Percentiles rank a stretch among this genome's conserved stretches.
Conservation (phyloP, 2,888 invertebrate genomes). For the Acanthosepion lycidas region DNA sequence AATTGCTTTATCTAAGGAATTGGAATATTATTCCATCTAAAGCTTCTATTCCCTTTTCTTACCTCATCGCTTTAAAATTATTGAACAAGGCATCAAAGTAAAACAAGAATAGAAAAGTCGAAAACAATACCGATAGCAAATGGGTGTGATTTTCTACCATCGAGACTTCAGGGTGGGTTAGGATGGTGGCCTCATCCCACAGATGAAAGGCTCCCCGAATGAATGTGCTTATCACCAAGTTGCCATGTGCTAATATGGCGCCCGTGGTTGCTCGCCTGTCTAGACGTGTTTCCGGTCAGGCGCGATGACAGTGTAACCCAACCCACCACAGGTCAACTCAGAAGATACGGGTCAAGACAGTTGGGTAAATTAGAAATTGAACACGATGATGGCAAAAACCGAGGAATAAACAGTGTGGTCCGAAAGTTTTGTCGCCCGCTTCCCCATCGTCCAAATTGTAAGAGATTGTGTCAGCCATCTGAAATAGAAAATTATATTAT, state of each 20-base stretch:
- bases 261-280: neutral
- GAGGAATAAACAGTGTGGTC: neutral
- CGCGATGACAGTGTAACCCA: neutral
- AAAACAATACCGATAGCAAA: neutral
- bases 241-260: neutral
- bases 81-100: too few relatives aligned
- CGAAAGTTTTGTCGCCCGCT: too few relatives aligned
- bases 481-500: too few relatives aligned
- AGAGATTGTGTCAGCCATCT: too few relatives aligned
- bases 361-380: neutral
- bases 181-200: neutral
- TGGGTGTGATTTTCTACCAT: neutral
- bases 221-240: neutral
- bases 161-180: neutral
- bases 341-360: neutral
- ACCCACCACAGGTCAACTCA: neutral
- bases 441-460: too few relatives aligned
- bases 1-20: too few relatives aligned
- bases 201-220: neutral
- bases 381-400: neutral
- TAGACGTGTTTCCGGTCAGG: neutral
- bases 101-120: neutral
- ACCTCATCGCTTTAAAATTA: too few relatives aligned
- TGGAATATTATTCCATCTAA: too few relatives aligned
- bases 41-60: too few relatives aligned